Percentiles rank a stretch among this genome's conserved stretches.
Evolutionary conservation across 2,797 vertebrate genomes (phyloP).

Genomic region (Pitangus sulphuratus): DNA sequence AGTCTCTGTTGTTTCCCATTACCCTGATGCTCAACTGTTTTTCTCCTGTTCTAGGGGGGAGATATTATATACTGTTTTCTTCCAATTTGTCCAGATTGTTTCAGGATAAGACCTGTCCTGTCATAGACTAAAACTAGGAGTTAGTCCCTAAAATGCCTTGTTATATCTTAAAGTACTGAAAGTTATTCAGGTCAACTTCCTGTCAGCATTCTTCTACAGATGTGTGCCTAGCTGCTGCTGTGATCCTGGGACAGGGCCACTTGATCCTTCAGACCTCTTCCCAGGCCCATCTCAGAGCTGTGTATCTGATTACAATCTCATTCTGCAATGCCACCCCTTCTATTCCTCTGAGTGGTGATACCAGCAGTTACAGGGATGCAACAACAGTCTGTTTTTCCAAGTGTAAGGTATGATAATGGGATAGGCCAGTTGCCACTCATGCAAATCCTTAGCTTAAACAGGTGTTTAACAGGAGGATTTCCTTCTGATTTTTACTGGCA

Average conservation of each 20-base stretch:
- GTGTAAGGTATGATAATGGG: background rate
- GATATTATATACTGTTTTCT: background rate
- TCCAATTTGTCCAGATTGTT: background rate
- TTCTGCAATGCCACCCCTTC: background rate
- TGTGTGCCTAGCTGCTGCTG: background rate
- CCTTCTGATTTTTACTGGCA: background rate
- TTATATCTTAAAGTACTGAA: background rate
- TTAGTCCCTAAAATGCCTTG: background rate
- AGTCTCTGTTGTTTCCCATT: background rate
- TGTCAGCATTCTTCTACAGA: background rate
- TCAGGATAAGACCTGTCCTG: background rate
- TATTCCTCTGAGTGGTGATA: background rate
- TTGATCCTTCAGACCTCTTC: background rate
- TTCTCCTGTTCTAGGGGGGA: background rate
- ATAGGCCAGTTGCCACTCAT: background rate
- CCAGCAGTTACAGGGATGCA: background rate
- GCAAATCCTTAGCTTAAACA: background rate
- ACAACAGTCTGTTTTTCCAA: background rate
- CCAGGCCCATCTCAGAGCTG: background rate
- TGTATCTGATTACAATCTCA: background rate
- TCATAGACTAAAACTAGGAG: background rate
- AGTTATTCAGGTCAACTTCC: background rate
- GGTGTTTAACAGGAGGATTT: background rate
- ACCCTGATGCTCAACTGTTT: background rate
- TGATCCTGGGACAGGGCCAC: background rate